Evolutionary conservation across 2,113 vertebrate genomes (phyloP).

Genomic region (Picathartes gymnocephalus): DNA sequence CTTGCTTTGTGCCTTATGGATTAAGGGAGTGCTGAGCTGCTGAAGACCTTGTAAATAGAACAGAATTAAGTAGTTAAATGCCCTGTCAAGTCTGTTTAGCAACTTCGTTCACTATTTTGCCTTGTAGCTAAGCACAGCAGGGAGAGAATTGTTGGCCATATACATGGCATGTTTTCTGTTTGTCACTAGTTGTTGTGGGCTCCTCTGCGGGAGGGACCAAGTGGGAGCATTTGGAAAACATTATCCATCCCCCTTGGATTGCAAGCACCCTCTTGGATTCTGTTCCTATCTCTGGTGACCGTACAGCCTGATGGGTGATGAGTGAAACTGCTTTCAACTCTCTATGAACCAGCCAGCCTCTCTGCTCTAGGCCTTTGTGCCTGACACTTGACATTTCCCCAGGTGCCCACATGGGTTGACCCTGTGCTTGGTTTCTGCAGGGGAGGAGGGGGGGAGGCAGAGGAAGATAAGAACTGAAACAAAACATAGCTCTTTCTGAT

Average conservation of each 20-base stretch:
- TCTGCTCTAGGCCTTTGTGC: not conserved
- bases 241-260: not conserved
- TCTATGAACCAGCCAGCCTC: not conserved
- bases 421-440: not conserved
- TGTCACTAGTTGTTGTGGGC: not conserved
- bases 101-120: not conserved
- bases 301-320: not conserved
- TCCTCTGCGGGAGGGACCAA: not conserved
- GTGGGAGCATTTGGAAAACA: not conserved
- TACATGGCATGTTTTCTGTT: not conserved
- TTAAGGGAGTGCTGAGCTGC: constrained; percentile 21
- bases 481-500: not conserved
- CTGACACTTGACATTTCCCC: constrained; percentile 9
- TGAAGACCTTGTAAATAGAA: constrained; percentile 44
- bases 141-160: not conserved
- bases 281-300: not conserved
- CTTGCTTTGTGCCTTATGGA: not conserved
- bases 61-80: constrained; percentile 32
- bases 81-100: constrained; percentile 28
- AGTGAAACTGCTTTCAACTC: constrained; percentile 3
- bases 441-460: not conserved
- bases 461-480: not conserved
- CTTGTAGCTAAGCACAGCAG: constrained; percentile 23
- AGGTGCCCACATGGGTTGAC: not conserved
- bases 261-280: not conserved